Base-by-base conservation (phyloP, 2,113 vertebrate species). In the Bubo bubo region DNA sequence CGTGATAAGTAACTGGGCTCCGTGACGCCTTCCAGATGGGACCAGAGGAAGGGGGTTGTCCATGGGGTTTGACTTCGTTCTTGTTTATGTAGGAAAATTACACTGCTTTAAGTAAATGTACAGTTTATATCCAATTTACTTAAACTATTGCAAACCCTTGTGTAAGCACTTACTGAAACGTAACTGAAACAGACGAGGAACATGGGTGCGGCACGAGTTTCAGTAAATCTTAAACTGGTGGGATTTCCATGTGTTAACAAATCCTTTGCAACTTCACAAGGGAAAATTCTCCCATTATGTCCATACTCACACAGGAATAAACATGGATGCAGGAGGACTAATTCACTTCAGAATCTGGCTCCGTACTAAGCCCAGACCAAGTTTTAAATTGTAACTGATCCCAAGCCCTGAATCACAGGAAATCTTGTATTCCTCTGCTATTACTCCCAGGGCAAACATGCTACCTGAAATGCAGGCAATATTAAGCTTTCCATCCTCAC, bases 101-200 rank as follows among this genome's bases (percentile, higher is more conserved):
- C 77, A 81, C n/a, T 73, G 84, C 70, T 95, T 93, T 68, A 91
- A 95, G 79, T 72, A 89, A 93, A 93, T 41, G 66, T 49, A 94
- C 18, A 37, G 58, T 85, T 96, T 77, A 83, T 92, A 88, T 67
- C 55, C 52, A 55, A 67, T 83, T 90, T 80, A 93, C 75, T 85
- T 84, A 75, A 87, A 95, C 80, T 91, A 56, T 39, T 87, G 80
- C 74, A 89, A 96, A 93, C 47, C 35, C 77, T 79, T 79, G 39
- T 95, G 86, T 79, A 81, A 91, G 74, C 70, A 85, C 60, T 94
- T 75, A 79, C 37, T 85, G 74, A 92, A 95, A 90, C 53, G 55
- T 30, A 93, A 67, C 45, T 88, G 76, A 77, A 92, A 85, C 35
- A 83, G 66, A 68, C 0, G 30, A 90, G 15, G 67, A 88, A 59